These are phyloP conservation scores for Pyrrhia umbra DNA, from an alignment of 2,888 invertebrate genomes.

Conservation along the genomic window DNA sequence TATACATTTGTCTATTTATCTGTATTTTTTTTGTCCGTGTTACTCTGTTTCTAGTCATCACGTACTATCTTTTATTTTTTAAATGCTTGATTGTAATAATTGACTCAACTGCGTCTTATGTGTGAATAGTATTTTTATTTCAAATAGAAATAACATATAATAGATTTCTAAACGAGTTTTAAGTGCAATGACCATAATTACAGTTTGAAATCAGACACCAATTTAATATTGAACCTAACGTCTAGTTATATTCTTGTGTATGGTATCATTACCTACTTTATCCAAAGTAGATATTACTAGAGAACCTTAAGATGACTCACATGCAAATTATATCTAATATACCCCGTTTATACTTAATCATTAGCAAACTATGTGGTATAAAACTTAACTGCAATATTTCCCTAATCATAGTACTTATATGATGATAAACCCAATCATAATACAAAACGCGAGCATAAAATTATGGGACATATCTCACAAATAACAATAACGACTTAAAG, in stretches of 20 bases:
- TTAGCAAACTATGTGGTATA: constrained; percentile 50
- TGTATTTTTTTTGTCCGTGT: neutral
- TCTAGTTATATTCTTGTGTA: constrained; percentile 15
- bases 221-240: constrained; percentile 40
- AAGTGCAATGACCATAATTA: constrained; percentile 55
- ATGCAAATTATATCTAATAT: constrained; percentile 41
- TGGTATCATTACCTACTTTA: constrained; percentile 35
- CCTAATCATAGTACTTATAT: constrained; percentile 51
- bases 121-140: constrained; percentile 3
- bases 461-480: constrained; percentile 67
- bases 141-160: constrained; percentile 16
- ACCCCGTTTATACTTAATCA: constrained; percentile 34
- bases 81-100: neutral
- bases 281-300: constrained; percentile 24
- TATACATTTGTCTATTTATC: neutral
- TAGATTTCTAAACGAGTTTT: constrained; percentile 45
- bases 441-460: constrained; percentile 53
- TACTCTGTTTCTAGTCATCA: too few species aligned
- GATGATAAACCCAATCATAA: constrained; percentile 46
- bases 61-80: too few species aligned
- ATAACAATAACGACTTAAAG: constrained; percentile 73
- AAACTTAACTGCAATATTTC: constrained; percentile 41
- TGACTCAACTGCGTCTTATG: neutral
- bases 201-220: constrained; percentile 32
- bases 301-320: constrained; percentile 11